phyloP scores from a whole-genome alignment of 2,888 invertebrate species.

The Monopis laevigella region DNA sequence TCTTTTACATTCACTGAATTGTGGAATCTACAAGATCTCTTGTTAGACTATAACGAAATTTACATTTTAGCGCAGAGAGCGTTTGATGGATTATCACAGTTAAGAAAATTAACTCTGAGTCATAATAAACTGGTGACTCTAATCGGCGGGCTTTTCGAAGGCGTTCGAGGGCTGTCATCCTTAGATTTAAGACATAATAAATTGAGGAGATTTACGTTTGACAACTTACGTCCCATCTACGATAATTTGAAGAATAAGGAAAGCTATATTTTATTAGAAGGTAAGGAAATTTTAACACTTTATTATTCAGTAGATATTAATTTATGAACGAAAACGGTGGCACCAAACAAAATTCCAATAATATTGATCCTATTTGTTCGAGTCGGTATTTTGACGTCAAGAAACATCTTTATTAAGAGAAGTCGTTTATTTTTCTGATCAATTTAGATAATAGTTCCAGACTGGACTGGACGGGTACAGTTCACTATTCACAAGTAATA shows the following conservation, averaged over 20 bases:
- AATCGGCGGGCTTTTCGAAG: constrained; percentile 75
- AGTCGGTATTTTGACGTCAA: too few species aligned
- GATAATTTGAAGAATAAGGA: constrained; percentile 78
- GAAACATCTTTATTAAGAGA: too few species aligned
- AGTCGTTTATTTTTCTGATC: too few species aligned
- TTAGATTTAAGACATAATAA: constrained; percentile 81
- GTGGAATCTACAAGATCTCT: constrained; percentile 75
- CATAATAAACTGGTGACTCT: constrained; percentile 79
- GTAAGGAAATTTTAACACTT: too few species aligned
- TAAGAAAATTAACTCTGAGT: constrained; percentile 76
- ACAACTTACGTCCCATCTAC: constrained; percentile 78
- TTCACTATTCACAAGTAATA: constrained; percentile 4
- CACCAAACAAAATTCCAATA: too few species aligned
- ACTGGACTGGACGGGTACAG: too few species aligned
- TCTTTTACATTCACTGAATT: constrained; percentile 83
- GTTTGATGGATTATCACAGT: constrained; percentile 76
- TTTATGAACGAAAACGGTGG: too few species aligned
- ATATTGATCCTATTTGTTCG: too few species aligned
- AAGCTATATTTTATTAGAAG: constrained; percentile 79
- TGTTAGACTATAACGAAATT: constrained; percentile 76
- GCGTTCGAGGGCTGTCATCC: constrained; percentile 74
- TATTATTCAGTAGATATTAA: too few species aligned
- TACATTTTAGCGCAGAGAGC: constrained; percentile 79
- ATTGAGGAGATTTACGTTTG: constrained; percentile 77
- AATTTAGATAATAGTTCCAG: too few species aligned